Evolutionary conservation across 2,888 invertebrate species (phyloP).

Genomic region (Busseola fusca): DNA sequence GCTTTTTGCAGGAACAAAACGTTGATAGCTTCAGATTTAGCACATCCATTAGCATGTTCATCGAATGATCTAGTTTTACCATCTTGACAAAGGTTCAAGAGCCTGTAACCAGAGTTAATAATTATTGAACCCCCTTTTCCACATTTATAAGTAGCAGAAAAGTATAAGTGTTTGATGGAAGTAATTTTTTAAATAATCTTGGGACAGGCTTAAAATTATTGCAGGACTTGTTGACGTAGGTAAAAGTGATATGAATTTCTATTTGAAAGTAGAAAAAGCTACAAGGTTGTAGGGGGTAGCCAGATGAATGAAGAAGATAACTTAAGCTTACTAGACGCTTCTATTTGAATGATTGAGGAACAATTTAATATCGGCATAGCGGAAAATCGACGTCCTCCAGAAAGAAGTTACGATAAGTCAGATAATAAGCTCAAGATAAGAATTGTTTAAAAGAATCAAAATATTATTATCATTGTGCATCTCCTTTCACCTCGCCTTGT

Average conservation of each 20-base stretch:
- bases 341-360: not conserved
- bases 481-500: too few relatives aligned
- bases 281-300: not conserved
- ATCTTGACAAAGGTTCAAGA: too few relatives aligned
- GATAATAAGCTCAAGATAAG: not conserved
- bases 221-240: not conserved
- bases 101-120: slow-evolving; percentile 52
- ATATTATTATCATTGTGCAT: not conserved
- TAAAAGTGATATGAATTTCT: not conserved
- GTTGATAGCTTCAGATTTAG: too few relatives aligned
- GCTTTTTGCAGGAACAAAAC: too few relatives aligned
- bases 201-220: too few relatives aligned
- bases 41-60: too few relatives aligned
- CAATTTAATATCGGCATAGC: not conserved
- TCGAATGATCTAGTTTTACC: too few relatives aligned
- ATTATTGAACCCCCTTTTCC: not conserved
- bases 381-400: not conserved
- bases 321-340: not conserved
- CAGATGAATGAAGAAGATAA: not conserved
- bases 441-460: not conserved
- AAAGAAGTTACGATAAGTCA: not conserved
- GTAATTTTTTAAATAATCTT: not conserved
- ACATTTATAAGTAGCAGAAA: not conserved
- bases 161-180: not conserved
- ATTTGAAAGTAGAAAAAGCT: not conserved